These are phyloP conservation scores for Rhagium mordax DNA, from an alignment of 2,888 invertebrate genomes.

Conservation along the genomic window DNA sequence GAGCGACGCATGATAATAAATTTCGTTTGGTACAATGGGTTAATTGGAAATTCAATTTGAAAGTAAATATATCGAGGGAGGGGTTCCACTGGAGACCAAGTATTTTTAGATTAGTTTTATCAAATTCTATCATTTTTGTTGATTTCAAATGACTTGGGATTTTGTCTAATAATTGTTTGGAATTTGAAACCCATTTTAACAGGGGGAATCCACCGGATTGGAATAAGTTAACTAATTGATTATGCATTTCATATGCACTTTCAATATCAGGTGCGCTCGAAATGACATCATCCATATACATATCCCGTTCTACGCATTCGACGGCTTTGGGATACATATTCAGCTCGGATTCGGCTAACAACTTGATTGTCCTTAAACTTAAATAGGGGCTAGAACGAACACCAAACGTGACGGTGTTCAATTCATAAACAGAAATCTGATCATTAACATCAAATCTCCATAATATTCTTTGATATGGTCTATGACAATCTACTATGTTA, in stretches of 20 bases:
- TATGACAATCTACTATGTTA: not conserved
- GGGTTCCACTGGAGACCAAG: not conserved
- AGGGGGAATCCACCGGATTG: not conserved
- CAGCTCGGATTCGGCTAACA: not conserved
- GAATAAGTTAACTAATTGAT: slow-evolving; percentile 1
- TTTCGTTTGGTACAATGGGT: not conserved
- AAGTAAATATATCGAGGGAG: not conserved
- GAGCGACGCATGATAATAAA: slow-evolving; percentile 12
- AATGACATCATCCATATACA: not conserved
- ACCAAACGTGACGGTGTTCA: not conserved
- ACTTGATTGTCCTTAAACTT: not conserved
- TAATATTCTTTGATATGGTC: not conserved
- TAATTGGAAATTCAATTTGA: not conserved
- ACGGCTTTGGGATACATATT: not conserved
- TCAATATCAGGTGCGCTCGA: not conserved
- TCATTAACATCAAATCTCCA: not conserved
- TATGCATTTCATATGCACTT: not conserved
- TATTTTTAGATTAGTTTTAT: not conserved
- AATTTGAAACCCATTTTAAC: slow-evolving; percentile 12
- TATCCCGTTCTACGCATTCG: not conserved
- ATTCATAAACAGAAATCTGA: not conserved
- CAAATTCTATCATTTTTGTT: not conserved
- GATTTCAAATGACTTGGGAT: not conserved
- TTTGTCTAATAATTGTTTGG: not conserved
- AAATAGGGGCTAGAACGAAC: not conserved